phyloP scores from a whole-genome alignment of 1,140 invertebrate genomes.

The Ceratoteleas bidentatus region DNA sequence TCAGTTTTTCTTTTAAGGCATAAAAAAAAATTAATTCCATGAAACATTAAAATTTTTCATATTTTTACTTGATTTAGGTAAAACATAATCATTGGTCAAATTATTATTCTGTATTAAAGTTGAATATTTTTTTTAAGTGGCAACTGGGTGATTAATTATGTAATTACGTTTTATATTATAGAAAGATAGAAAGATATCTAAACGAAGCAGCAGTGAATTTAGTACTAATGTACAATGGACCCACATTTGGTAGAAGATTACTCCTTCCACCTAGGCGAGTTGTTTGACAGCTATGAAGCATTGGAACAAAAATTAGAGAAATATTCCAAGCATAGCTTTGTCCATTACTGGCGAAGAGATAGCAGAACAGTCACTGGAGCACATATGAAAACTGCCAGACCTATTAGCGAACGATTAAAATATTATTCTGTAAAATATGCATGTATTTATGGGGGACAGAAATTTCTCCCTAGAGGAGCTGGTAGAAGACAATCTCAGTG shows the following conservation, averaged over 20 bases:
- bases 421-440: slow-evolving; percentile 81
- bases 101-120: too few species aligned
- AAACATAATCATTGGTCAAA: too few species aligned
- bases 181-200: background rate
- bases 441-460: slow-evolving; percentile 80
- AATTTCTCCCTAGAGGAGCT: slow-evolving; percentile 77
- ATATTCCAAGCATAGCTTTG: slow-evolving; percentile 76
- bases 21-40: too few species aligned
- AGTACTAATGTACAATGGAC: slow-evolving; percentile 18
- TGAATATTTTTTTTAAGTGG: too few species aligned
- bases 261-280: slow-evolving; percentile 76
- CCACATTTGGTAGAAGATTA: slow-evolving; percentile 62
- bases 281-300: slow-evolving; percentile 79
- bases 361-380: slow-evolving; percentile 80
- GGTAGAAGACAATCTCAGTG: slow-evolving; percentile 78
- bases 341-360: slow-evolving; percentile 80
- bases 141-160: too few species aligned
- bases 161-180: too few species aligned
- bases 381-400: slow-evolving; percentile 80
- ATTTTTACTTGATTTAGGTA: too few species aligned
- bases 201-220: background rate
- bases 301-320: slow-evolving; percentile 75
- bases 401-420: slow-evolving; percentile 76
- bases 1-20: too few species aligned
- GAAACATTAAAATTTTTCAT: too few species aligned